Evolutionary conservation across 2,113 vertebrate species (phyloP).

Genomic region (Austrofundulus limnaeus): DNA sequence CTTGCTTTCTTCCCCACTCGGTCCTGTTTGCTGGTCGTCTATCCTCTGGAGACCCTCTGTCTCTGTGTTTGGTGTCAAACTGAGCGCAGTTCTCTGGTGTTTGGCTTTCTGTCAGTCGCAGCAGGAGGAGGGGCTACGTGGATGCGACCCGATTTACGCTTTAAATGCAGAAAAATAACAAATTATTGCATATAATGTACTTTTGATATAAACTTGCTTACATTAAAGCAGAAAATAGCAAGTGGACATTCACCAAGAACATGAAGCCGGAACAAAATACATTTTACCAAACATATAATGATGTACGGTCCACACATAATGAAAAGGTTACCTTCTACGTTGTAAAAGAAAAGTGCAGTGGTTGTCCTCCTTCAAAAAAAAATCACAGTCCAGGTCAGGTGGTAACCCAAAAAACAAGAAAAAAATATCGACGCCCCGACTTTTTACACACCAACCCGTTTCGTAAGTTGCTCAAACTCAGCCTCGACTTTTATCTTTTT

Average conservation of each 20-base stretch:
- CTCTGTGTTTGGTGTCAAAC: conserved; percentile 49
- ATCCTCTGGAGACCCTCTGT: conserved; percentile 39
- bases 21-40: background rate
- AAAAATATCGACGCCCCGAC: background rate
- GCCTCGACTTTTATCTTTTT: background rate
- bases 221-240: background rate
- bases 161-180: background rate
- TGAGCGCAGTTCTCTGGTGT: conserved; percentile 43
- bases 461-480: background rate
- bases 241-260: background rate
- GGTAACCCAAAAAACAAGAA: background rate
- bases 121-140: conserved; percentile 58
- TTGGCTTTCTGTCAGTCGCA: conserved; percentile 41
- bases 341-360: too few species aligned
- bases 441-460: background rate
- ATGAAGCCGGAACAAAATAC: background rate
- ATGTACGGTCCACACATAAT: too few species aligned
- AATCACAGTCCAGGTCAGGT: background rate
- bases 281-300: background rate
- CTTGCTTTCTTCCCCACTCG: background rate
- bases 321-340: too few species aligned
- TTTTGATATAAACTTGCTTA: background rate
- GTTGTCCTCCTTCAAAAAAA: background rate
- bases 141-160: conserved; percentile 27
- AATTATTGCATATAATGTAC: background rate